Evolutionary conservation across 1,140 invertebrate genomes (phyloP), one percentile per base, ranked within the genome.

Genomic region (Pygmarrhopalites habei): DNA sequence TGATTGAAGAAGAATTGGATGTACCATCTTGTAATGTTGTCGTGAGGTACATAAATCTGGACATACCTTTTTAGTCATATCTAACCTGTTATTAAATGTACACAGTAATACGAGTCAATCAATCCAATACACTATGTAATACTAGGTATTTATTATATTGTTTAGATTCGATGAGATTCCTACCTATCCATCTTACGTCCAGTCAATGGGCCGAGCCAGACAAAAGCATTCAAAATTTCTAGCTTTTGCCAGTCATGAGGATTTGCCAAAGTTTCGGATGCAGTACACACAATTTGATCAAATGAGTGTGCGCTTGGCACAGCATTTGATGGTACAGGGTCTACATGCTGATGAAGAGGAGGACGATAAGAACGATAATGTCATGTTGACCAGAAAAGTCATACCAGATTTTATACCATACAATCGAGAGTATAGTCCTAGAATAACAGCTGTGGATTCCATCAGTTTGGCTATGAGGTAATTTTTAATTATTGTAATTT

Each of bases 1-100:
- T 90, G 0, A 75, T 92, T 21, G 89, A 93, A 77, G 89, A 92
- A 78, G 89, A 89, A 4, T 82, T 91, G 62, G 89, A 93, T 77
- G 79, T 93, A 29, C 86, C 86, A 23, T 81, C 83, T 46, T 92
- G 90, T 75, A 87, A 88, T 72, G 77, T 89, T 41, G 85, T 68
- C 0, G 29, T 69, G 5, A 72, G n/a, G n/a, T n/a, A n/a, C n/a
- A n/a, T n/a, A n/a, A n/a, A n/a, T n/a, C n/a, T n/a, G n/a, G n/a
- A n/a, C n/a, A n/a, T n/a, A n/a, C n/a, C n/a, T n/a, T n/a, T n/a
- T n/a, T n/a, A n/a, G n/a, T n/a, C n/a, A n/a, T n/a, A n/a, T n/a
- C n/a, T n/a, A n/a, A n/a, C n/a, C n/a, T n/a, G n/a, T n/a, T n/a
- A n/a, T n/a, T n/a, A n/a, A n/a, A n/a, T n/a, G n/a, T n/a, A n/a